Base-by-base conservation (phyloP, 2,888 invertebrate species). In the Galerucella calmariensis region DNA sequence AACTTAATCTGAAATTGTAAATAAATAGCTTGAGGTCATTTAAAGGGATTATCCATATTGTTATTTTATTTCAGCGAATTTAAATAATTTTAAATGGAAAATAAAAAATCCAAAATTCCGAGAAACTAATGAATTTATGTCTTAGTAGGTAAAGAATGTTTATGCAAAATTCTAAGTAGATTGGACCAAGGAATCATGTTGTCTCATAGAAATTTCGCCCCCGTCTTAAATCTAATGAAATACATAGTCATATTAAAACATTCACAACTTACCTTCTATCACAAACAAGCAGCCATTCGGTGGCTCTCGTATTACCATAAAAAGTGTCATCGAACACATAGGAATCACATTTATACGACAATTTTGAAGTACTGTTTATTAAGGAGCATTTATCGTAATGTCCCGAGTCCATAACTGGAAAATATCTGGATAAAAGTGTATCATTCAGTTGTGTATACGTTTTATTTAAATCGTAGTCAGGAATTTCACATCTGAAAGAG, bases 231-330 rank as follows among this genome's bases (percentile, higher is more conserved):
- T 41, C 35, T 41, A 41, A 41, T 41, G 35, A 9, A 35, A 35
- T 35, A 5, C 6, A 6, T 35, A 41, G 35, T 41, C 1, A 41
- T 8, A 41, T 41, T 8, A 41, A 41, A 41, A 41, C 4, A 48
- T 14, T 14, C 14, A 48, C 14, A 48, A 56, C 72, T 69, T 72
- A 80, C 80, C 82, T 81, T 73, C 75, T 74, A 78, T 92, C 91
- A 84, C 96, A 96, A 1, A 96, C 94, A 69, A 95, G 91, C 83
- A 93, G 88, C 95, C 95, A 96, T 86, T 96, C 95, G 16, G 95
- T 94, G 10, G 92, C 92, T 67, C 93, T 90, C 0, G 95, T 94
- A 0, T 93, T 91, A 73, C 91, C 86, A 79, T 94, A 92, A 82
- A 94, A 94, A 0, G 91, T 93, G 10, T 89, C 89, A 82, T 95